phyloP scores from a whole-genome alignment of 2,888 invertebrate species.

The Xanthorhoe designata region DNA sequence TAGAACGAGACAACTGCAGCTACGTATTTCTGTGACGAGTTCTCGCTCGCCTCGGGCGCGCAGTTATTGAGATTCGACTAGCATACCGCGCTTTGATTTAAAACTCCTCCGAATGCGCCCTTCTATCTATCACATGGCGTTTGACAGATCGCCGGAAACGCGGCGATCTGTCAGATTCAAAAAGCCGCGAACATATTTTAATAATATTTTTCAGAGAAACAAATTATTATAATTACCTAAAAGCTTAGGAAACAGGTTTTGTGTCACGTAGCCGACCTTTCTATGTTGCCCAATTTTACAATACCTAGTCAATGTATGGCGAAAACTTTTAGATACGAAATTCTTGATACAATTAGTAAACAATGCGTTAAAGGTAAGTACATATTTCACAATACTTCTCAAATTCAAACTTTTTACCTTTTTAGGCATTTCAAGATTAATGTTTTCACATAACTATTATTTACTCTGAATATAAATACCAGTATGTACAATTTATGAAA shows the following conservation, averaged over 20 bases:
- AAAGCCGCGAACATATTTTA: slow-evolving; percentile 73
- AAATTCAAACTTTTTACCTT: neutral
- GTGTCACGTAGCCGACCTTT: slow-evolving; percentile 44
- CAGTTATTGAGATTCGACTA: slow-evolving; percentile 77
- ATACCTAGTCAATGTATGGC: slow-evolving; percentile 23
- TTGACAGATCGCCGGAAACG: slow-evolving; percentile 84
- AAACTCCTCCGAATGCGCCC: slow-evolving; percentile 82
- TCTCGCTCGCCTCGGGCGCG: slow-evolving; percentile 80
- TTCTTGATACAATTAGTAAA: neutral
- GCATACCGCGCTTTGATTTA: slow-evolving; percentile 83
- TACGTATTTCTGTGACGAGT: slow-evolving; percentile 82
- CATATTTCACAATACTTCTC: slow-evolving; percentile 2
- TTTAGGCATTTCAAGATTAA: neutral
- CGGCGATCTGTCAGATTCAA: slow-evolving; percentile 78
- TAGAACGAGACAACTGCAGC: slow-evolving; percentile 65
- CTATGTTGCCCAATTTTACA: slow-evolving; percentile 50
- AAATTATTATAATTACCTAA: slow-evolving; percentile 31
- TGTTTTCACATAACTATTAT: neutral
- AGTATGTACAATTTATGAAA: neutral
- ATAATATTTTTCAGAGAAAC: slow-evolving; percentile 49
- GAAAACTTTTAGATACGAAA: slow-evolving; percentile 11
- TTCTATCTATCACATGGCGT: slow-evolving; percentile 86
- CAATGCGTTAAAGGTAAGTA: neutral
- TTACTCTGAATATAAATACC: neutral
- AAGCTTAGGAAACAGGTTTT: slow-evolving; percentile 41